Conservation (phyloP, 2,797 vertebrate species). For the Natrix natrix region DNA sequence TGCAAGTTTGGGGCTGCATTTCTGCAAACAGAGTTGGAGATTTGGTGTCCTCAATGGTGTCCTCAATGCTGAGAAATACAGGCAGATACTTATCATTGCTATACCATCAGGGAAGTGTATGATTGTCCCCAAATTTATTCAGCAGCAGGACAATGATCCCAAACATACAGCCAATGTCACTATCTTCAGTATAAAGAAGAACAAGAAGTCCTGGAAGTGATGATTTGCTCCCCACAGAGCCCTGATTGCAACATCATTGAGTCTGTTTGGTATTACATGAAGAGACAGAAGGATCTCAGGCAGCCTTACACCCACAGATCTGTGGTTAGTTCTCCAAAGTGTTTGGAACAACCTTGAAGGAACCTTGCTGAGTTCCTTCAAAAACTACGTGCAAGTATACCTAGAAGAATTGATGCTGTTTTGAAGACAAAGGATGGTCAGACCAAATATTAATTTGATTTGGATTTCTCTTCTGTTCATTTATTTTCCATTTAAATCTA, state of each 20-base stretch:
- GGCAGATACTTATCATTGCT: not conserved
- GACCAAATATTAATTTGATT: not conserved
- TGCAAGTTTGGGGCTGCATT: not conserved
- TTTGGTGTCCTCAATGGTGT: not conserved
- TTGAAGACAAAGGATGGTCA: not conserved
- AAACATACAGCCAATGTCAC: not conserved
- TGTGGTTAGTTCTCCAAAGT: not conserved
- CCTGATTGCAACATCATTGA: not conserved
- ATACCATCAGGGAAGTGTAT: not conserved
- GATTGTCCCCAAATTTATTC: not conserved
- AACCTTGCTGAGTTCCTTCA: not conserved
- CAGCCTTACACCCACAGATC: not conserved
- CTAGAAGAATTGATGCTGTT: not conserved
- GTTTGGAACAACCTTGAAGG: not conserved
- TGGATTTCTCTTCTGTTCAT: not conserved
- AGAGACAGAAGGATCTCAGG: not conserved
- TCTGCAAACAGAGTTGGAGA: not conserved
- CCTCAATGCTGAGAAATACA: not conserved
- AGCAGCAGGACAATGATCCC: not conserved
- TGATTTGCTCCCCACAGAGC: not conserved
- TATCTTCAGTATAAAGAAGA: not conserved
- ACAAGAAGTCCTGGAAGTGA: not conserved
- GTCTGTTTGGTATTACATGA: not conserved
- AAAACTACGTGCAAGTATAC: not conserved
- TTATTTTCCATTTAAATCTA: not conserved